Evolutionary conservation across 2,888 invertebrate species (phyloP).

Genomic region (Actias luna): DNA sequence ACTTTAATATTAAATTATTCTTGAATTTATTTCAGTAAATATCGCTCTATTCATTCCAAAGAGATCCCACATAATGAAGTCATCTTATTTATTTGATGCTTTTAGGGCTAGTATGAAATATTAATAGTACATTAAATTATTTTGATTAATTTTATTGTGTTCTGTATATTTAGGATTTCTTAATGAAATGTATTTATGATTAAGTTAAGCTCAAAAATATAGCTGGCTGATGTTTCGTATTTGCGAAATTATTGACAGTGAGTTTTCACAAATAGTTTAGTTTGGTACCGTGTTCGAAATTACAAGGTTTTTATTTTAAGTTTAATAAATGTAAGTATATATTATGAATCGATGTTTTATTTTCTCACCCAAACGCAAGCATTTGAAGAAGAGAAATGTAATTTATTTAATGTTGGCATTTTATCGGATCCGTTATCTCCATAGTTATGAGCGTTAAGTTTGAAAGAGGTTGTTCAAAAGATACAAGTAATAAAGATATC

Average conservation of each 20-base stretch:
- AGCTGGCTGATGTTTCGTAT: constrained; percentile 31
- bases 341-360: constrained; percentile 35
- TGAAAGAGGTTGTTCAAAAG: too few relatives aligned
- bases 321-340: constrained; percentile 69
- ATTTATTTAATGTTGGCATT: too few relatives aligned
- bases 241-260: constrained; percentile 35
- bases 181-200: constrained; percentile 60
- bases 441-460: too few relatives aligned
- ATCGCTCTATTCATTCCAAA: constrained; percentile 46
- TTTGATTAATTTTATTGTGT: constrained; percentile 68
- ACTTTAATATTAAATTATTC: constrained; percentile 6
- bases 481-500: too few relatives aligned
- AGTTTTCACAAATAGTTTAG: constrained; percentile 57
- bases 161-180: constrained; percentile 74
- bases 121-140: constrained; percentile 75
- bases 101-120: constrained; percentile 60
- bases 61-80: constrained; percentile 68
- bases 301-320: constrained; percentile 66
- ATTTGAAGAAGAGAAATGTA: too few relatives aligned
- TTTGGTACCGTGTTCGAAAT: constrained; percentile 61
- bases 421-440: too few relatives aligned
- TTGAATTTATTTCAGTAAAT: constrained; percentile 12
- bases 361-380: constrained; percentile 25
- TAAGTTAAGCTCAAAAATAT: constrained; percentile 67
- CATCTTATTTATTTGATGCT: constrained; percentile 77